Conservation (phyloP, 2,113 vertebrate genomes). For the Dipodomys merriami region DNA sequence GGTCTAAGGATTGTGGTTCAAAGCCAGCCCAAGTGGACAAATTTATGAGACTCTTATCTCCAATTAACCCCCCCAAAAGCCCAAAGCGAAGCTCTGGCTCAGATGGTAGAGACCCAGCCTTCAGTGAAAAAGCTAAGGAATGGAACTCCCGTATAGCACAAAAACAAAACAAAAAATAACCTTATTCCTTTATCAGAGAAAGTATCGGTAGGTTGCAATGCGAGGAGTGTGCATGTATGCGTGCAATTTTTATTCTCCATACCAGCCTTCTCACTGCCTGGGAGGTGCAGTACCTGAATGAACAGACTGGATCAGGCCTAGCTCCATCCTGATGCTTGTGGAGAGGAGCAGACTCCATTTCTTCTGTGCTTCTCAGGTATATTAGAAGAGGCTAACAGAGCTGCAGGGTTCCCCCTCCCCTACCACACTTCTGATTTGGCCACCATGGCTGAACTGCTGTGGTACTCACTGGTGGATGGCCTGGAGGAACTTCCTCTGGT, state of each 20-base stretch:
- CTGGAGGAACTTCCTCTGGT: constrained; percentile 98
- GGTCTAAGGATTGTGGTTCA: too few species aligned
- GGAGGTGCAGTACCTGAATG: background rate
- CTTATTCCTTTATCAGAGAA: background rate
- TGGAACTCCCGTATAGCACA: too few species aligned
- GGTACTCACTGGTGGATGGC: constrained; percentile 97
- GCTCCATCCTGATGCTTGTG: accelerated
- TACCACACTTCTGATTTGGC: accelerated
- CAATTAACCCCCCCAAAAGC: too few species aligned
- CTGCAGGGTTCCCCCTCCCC: too few species aligned
- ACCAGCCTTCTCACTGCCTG: background rate
- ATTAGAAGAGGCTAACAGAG: background rate
- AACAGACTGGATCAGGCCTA: background rate
- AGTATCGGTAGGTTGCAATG: background rate
- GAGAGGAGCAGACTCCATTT: background rate
- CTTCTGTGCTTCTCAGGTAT: background rate
- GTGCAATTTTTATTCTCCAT: accelerated
- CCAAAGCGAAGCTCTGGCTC: too few species aligned
- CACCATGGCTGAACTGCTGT: accelerated
- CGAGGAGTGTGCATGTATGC: background rate
- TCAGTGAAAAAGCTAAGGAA: too few species aligned
- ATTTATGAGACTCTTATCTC: too few species aligned
- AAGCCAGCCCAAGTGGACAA: too few species aligned
- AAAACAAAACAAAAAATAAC: background rate
- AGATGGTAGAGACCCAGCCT: background rate